phyloP scores from a whole-genome alignment of 2,888 invertebrate genomes.

The Cosmia trapezina region DNA sequence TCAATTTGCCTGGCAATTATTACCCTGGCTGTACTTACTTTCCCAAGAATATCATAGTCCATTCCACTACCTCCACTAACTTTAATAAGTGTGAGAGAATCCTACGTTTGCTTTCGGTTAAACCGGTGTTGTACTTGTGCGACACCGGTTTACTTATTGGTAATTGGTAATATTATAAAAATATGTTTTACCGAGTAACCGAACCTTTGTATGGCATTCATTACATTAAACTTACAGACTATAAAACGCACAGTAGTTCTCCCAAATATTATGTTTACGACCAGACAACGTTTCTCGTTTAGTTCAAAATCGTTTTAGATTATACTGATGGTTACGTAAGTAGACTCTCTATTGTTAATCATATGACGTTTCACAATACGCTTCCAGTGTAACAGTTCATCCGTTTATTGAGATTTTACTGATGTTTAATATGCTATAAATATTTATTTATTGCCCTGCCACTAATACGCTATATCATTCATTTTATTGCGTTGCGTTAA shows the following conservation, averaged over 20 bases:
- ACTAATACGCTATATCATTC: constrained; percentile 86
- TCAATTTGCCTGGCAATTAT: not conserved
- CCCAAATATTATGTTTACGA: constrained; percentile 63
- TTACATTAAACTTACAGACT: constrained; percentile 58
- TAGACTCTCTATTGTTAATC: constrained; percentile 69
- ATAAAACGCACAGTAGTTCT: constrained; percentile 64
- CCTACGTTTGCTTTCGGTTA: not conserved
- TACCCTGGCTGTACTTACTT: not conserved
- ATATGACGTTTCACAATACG: constrained; percentile 77
- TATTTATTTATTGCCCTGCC: constrained; percentile 84
- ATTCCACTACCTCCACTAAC: not conserved
- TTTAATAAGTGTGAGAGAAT: not conserved
- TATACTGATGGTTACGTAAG: constrained; percentile 56
- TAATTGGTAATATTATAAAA: constrained; percentile 59
- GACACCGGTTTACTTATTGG: constrained; percentile 39
- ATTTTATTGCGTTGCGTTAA: constrained; percentile 82
- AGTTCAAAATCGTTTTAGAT: constrained; percentile 58
- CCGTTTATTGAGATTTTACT: constrained; percentile 85
- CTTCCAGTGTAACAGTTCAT: constrained; percentile 74
- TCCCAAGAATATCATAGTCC: not conserved
- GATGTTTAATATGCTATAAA: constrained; percentile 87
- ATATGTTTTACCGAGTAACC: constrained; percentile 50
- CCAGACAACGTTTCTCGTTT: constrained; percentile 61
- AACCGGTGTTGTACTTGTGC: constrained; percentile 21
- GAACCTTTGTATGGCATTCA: constrained; percentile 55